phyloP scores from a whole-genome alignment of 2,113 vertebrate species.

The Salminus brasiliensis region DNA sequence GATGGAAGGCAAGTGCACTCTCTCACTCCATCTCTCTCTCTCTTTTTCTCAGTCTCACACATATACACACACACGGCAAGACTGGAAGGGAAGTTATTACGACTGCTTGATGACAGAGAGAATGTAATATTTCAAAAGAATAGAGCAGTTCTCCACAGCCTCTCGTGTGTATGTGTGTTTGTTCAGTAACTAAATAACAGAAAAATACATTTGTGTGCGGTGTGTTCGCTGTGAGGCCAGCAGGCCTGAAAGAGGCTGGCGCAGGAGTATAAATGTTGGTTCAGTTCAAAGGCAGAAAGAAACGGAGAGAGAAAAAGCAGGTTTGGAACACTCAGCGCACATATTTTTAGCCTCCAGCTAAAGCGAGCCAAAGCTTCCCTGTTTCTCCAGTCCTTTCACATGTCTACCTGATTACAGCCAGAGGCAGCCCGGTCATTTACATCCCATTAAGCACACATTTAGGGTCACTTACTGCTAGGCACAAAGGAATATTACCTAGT shows the following conservation, averaged over 20 bases:
- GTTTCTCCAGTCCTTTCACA: slow-evolving; percentile 28
- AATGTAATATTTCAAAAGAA: slow-evolving; percentile 64
- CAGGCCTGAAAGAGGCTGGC: not conserved
- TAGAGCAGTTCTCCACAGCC: slow-evolving; percentile 63
- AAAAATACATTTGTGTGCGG: slow-evolving; percentile 8
- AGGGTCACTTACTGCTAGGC: not conserved
- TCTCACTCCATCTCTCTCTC: not conserved
- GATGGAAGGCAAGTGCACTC: not conserved
- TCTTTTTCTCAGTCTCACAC: not conserved
- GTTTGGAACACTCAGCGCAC: slow-evolving; percentile 49
- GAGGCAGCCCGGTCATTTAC: not conserved
- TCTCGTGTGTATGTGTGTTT: slow-evolving; percentile 33
- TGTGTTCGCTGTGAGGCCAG: not conserved
- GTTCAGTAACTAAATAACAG: slow-evolving; percentile 21
- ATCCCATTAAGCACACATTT: not conserved
- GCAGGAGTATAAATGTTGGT: slow-evolving; percentile 54
- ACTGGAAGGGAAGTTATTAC: slow-evolving; percentile 72
- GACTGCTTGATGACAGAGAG: slow-evolving; percentile 72
- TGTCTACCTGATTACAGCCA: slow-evolving; percentile 1
- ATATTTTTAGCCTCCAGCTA: slow-evolving; percentile 60
- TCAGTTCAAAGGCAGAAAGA: slow-evolving; percentile 61
- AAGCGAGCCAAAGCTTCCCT: slow-evolving; percentile 40
- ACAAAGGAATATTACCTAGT: not conserved
- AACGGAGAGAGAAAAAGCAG: slow-evolving; percentile 57
- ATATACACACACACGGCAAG: not conserved